A percentile compares a stretch with the other conserved stretches of the same genome.
These are phyloP conservation scores for Hippopotamyrus pictus DNA, from an alignment of 2,797 vertebrate genomes.

Conservation along the genomic window DNA sequence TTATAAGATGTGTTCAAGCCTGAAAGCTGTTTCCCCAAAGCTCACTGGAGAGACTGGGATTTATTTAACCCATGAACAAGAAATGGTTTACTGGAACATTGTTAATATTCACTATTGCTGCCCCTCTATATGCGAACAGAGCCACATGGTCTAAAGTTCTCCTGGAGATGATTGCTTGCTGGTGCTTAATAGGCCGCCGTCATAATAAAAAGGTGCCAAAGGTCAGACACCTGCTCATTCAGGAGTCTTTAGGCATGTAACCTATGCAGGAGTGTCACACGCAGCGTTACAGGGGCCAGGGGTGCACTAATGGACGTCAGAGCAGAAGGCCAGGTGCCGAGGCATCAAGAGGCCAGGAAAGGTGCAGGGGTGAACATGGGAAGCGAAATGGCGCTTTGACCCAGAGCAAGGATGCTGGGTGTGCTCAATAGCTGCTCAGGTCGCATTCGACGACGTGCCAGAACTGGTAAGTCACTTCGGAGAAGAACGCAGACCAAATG, in stretches of 20 bases:
- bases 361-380: not conserved
- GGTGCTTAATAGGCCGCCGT: slow-evolving; percentile 34
- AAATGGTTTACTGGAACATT: not conserved
- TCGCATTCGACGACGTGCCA: not conserved
- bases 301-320: not conserved
- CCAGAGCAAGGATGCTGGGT: not conserved
- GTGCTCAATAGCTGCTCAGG: not conserved
- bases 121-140: not conserved
- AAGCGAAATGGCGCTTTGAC: not conserved
- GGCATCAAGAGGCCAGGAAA: not conserved
- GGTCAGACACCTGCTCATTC: not conserved
- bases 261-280: not conserved
- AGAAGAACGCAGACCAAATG: not conserved
- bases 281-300: not conserved
- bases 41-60: not conserved
- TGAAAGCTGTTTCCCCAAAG: not conserved
- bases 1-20: not conserved
- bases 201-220: slow-evolving; percentile 34
- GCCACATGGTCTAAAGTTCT: not conserved
- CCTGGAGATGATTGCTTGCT: not conserved
- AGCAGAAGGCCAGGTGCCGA: not conserved
- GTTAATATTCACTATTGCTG: not conserved
- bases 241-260: not conserved
- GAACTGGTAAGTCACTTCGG: not conserved
- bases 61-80: not conserved